Base-by-base conservation (phyloP, 2,797 vertebrate genomes). In the Semotilus atromaculatus region DNA sequence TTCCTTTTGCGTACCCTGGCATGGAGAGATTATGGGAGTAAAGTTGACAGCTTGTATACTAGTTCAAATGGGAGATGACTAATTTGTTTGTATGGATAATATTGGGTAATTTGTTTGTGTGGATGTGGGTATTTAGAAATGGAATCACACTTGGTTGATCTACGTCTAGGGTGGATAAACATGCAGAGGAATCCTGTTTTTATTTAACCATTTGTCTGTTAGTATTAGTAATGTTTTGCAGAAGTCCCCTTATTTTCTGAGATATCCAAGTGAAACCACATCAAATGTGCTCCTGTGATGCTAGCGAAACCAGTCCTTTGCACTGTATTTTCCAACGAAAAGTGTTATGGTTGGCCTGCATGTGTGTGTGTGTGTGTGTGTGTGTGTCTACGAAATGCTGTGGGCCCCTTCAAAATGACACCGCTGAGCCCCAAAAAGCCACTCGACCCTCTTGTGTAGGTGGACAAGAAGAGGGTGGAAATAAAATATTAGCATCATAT, bases 1-100 rank as follows among this genome's bases (percentile, higher is more conserved):
- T 90, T 91, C 84, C 82, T 92, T 92, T 90, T 85, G 77, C 90
- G 87, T 92, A 90, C 93, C 89, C 82, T 87, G 90, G 91, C 90
- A 92, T 88, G 84, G 38, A 84, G 80, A 85, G 90, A 89, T 82
- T 91, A 91, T 89, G 80, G 86, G 85, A 91, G 83, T 88, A 88
- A 81, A 86, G 71, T 81, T 89, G 90, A 91, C 90, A 89, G 90
- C 81, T 81, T 88, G 82, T 81, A 38, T 75, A 80, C 58, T 40
- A 70, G 72, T 84, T 80, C 67, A 88, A 83, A 86, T 84, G 43
- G 71, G 45, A 80, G 62, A 87, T 83, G 80, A 83, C 64, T 62
- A 72, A 71, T 86, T 82, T 86, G 70, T 86, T 83, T 82, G 38
- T 29, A 67, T 76, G 34, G 60, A 76, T 64, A 64, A 66, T 48